Conservation (phyloP, 64 coral and sea anemone genomes). For the Orbicella faveolata region DNA sequence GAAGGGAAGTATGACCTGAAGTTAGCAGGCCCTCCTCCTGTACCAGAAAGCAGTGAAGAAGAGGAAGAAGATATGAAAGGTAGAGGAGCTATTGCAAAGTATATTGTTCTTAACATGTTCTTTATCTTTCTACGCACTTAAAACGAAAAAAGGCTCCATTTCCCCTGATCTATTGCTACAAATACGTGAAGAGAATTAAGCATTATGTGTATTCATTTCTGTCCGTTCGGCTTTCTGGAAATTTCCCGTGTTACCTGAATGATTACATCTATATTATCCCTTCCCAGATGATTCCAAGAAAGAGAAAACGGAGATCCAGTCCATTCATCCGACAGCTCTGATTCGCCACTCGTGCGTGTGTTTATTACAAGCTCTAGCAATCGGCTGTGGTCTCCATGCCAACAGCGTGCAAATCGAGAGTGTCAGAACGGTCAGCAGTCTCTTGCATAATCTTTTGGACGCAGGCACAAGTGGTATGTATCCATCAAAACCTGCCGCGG, state of each 20-base stretch:
- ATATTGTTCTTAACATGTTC: neutral
- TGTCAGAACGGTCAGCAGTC: slow-evolving; percentile 78
- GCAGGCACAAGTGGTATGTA: slow-evolving; percentile 63
- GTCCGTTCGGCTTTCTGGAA: neutral
- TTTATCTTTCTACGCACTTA: too few species aligned
- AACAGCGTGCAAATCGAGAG: slow-evolving; percentile 64
- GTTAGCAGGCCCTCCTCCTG: slow-evolving; percentile 87
- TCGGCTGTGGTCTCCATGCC: slow-evolving; percentile 84
- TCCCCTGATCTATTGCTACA: too few species aligned
- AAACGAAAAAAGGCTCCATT: too few species aligned
- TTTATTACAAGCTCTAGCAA: slow-evolving; percentile 74
- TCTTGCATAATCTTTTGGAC: slow-evolving; percentile 75
- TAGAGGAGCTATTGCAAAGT: neutral
- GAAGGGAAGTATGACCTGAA: slow-evolving; percentile 98
- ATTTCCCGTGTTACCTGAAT: neutral
- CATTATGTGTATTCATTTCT: neutral
- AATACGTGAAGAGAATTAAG: neutral
- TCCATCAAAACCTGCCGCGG: neutral
- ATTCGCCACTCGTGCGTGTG: slow-evolving; percentile 85
- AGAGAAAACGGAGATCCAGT: slow-evolving; percentile 86
- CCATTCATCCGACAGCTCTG: slow-evolving; percentile 79
- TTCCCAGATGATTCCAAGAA: slow-evolving; percentile 82
- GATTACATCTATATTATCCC: neutral
- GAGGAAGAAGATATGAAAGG: slow-evolving; percentile 94
- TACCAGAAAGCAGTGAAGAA: slow-evolving; percentile 98